Evolutionary conservation across 2,797 vertebrate genomes (phyloP).

Genomic region (Macrochelys suwanniensis): DNA sequence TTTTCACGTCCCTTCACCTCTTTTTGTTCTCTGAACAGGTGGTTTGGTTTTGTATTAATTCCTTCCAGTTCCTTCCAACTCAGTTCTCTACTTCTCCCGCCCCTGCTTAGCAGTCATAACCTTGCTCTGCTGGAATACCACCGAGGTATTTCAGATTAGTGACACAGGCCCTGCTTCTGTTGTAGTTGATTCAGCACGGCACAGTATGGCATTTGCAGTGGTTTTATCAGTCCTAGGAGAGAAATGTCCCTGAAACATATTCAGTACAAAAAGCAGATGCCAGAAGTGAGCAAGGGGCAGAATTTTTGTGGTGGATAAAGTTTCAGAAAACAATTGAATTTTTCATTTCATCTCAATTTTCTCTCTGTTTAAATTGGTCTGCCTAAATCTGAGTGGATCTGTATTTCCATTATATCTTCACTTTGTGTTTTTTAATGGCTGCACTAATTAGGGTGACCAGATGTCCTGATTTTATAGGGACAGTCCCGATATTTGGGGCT

Average conservation of each 20-base stretch:
- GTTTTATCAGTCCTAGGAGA: neutral
- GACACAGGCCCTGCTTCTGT: neutral
- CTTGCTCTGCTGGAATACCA: rapidly evolving
- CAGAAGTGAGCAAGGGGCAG: neutral
- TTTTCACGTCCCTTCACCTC: neutral
- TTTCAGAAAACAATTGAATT: neutral
- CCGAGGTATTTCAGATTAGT: neutral
- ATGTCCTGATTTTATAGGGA: no score
- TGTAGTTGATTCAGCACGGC: neutral
- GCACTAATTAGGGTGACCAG: neutral
- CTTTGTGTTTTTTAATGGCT: neutral
- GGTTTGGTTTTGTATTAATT: neutral
- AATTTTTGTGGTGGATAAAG: neutral
- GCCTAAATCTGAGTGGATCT: neutral
- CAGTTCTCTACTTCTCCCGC: neutral
- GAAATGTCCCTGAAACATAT: neutral
- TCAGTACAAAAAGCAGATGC: neutral
- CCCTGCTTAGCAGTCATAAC: neutral
- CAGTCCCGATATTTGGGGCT: no score
- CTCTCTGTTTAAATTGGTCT: neutral
- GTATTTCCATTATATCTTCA: neutral
- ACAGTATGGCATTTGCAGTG: neutral
- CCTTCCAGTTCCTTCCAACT: neutral
- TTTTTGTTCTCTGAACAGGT: neutral
- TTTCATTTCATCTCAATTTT: neutral